phyloP scores from a whole-genome alignment of 1,140 invertebrate genomes.

The Caenorhabditis briggsae region DNA sequence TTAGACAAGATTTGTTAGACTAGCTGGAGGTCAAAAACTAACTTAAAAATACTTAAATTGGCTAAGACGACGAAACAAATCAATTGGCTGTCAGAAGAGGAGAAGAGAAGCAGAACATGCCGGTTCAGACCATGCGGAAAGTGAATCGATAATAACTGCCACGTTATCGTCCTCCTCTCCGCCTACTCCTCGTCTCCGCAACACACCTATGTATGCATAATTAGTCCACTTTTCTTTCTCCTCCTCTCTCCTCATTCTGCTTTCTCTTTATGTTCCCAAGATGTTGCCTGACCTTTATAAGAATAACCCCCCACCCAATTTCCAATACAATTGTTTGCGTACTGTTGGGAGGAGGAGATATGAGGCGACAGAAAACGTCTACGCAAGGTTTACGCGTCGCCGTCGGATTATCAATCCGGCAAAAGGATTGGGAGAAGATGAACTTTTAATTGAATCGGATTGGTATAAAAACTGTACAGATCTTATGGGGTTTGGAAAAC shows the following conservation, averaged over 20 bases:
- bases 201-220: slow-evolving; percentile 51
- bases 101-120: neutral
- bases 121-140: neutral
- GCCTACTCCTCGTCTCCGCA: neutral
- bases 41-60: no score
- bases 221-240: slow-evolving; percentile 31
- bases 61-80: no score
- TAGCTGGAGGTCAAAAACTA: no score
- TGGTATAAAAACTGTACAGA: no score
- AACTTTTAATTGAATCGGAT: neutral
- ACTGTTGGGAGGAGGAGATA: neutral
- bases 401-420: slow-evolving; percentile 3
- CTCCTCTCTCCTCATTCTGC: neutral
- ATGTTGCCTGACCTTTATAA: slow-evolving; percentile 44
- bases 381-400: neutral
- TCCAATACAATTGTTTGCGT: slow-evolving; percentile 40
- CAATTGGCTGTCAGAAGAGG: no score
- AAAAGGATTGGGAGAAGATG: neutral
- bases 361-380: slow-evolving; percentile 28
- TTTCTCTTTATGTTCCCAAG: neutral
- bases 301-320: neutral
- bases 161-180: slow-evolving; percentile 9
- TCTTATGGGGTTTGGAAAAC: neutral
- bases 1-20: no score
- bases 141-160: slow-evolving; percentile 31